Conservation (phyloP, 2,113 vertebrate species). For the Neodontobutis hainanensis region DNA sequence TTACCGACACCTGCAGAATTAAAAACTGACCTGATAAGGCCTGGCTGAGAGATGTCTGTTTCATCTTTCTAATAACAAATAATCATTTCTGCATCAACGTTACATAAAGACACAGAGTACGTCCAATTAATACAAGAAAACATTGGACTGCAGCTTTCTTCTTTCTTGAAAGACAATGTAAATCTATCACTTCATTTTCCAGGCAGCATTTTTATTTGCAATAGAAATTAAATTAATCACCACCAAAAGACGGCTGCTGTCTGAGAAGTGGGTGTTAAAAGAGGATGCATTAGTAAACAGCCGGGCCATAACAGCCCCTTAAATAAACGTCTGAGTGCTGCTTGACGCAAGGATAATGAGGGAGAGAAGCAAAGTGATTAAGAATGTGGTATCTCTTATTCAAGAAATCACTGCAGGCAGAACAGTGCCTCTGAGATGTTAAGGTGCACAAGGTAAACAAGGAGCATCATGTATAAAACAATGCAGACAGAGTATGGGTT, state of each 20-base stretch:
- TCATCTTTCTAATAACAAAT: constrained; percentile 16
- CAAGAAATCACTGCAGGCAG: constrained; percentile 35
- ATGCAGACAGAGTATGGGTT: neutral
- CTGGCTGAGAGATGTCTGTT: constrained; percentile 28
- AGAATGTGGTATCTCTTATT: constrained; percentile 46
- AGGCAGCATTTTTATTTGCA: constrained; percentile 35
- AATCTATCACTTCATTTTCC: constrained; percentile 29
- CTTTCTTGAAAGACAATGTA: constrained; percentile 37
- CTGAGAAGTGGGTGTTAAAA: constrained; percentile 29
- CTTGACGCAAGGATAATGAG: constrained; percentile 61
- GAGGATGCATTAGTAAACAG: constrained; percentile 52
- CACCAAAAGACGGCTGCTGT: constrained; percentile 39
- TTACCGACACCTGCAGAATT: constrained; percentile 35
- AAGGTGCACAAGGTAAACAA: constrained; percentile 21
- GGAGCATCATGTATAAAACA: neutral
- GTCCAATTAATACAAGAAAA: constrained; percentile 44
- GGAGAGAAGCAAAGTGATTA: constrained; percentile 47
- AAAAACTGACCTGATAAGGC: constrained; percentile 39
- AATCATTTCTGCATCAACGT: constrained; percentile 40
- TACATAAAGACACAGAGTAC: constrained; percentile 32
- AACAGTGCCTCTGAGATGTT: constrained; percentile 9
- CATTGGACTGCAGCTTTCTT: constrained; percentile 28
- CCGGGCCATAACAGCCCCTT: neutral
- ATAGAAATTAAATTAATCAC: constrained; percentile 50
- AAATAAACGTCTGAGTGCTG: constrained; percentile 54